These are phyloP conservation scores for Stenopsyche tienmushanensis DNA, from an alignment of 1,140 invertebrate genomes.

Conservation along the genomic window DNA sequence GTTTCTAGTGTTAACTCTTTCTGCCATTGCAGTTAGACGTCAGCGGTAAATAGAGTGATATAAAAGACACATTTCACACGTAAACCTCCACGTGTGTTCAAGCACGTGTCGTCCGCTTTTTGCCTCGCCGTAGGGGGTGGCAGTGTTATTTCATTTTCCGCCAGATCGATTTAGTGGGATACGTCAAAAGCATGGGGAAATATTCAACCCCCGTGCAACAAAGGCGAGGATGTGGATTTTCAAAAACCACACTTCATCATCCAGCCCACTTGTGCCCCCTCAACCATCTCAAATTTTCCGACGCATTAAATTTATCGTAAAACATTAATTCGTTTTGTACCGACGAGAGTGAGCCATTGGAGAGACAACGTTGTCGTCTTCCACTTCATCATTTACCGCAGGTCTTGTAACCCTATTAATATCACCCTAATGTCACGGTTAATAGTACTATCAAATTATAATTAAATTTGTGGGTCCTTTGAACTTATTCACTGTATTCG, in stretches of 20 bases:
- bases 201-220: conserved; percentile 5
- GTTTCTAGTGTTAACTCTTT: too few species aligned
- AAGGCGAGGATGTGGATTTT: conserved; percentile 15
- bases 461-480: too few species aligned
- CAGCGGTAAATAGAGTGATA: too few species aligned
- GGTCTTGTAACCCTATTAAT: too few species aligned
- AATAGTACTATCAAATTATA: too few species aligned
- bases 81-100: background rate
- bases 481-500: too few species aligned
- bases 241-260: conserved; percentile 23
- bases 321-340: background rate
- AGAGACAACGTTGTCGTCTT: too few species aligned
- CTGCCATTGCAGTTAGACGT: too few species aligned
- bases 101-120: too few species aligned
- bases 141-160: background rate
- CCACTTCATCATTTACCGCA: too few species aligned
- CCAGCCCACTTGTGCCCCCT: background rate
- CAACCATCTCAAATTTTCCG: conserved; percentile 11
- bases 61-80: too few species aligned
- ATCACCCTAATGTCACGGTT: too few species aligned
- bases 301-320: background rate
- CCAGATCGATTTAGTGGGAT: background rate
- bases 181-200: conserved; percentile 21
- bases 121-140: background rate
- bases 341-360: background rate